Base-by-base conservation (phyloP, 2,888 invertebrate species). In the Nomada fabriciana region DNA sequence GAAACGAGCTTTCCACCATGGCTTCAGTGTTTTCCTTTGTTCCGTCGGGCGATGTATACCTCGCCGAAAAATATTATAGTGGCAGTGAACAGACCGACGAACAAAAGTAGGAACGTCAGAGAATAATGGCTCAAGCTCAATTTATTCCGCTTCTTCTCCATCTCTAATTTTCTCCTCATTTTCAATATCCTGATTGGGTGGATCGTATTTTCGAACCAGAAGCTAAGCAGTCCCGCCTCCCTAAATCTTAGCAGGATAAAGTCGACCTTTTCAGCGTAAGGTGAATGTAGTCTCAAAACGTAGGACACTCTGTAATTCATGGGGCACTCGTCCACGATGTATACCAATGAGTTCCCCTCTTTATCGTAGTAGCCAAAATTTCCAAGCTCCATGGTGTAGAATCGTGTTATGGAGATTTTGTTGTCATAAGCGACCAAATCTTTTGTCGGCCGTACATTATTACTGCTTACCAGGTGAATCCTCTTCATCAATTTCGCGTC, bases 321-420 rank as follows among this genome's bases (percentile, higher is more conserved):
- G 0, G 88, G 87, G 18, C 87, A 90, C 70, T 91, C 91, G 5
- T 89, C 80, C 7, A 90, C 88, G 18, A 89, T 64, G 53, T 91
- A 87, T 15, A 91, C 23, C 55, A 85, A 15, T 0, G 84, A 65
- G 42, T 88, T 84, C 0, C 80, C 88, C 1, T 87, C 87, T 2
- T 68, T 60, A 29, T 91, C 89, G 50, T 84, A 86, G 36, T 86
- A 90, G 2, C 78, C 64, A 7, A 82, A 36, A 42, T 89, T 70
- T 0, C 81, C 78, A 11, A 90, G 68, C 20, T 83, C 15, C n/a
- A 87, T 43, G 0, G 85, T 79, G 7, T 78, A 57, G 9, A 70
- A 87, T 43, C 90, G 85, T 4, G 78, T 68, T 0, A 90, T 72
- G 0, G 87, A 75, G 9, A 89, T 80, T 20, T 75, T 72, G 0